Evolutionary conservation across 2,888 invertebrate genomes (phyloP), one percentile per base, ranked within the genome.

Genomic region (Dysmachus trigonus): DNA sequence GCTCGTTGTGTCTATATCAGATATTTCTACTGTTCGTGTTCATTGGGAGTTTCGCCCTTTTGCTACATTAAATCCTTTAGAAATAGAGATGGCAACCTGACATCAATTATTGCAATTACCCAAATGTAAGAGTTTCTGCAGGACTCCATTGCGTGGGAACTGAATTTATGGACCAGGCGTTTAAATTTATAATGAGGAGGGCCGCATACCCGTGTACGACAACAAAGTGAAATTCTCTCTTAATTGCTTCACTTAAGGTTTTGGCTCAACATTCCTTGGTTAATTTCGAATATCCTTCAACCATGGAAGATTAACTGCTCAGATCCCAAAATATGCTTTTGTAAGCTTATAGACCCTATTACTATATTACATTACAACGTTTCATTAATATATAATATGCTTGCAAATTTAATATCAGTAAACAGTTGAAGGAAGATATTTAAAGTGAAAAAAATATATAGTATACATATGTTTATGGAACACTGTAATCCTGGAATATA

Each of bases 51-150:
- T 35, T 35, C 47, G 47, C 22, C 22, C 47, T 76, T 77, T 77
- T 30, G 27, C 47, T 77, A 77, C 35, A 77, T 41, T 77, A 77
- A 77, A 77, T 77, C 77, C 35, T 77, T 77, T 47, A 27, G 22
- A 76, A 27, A 47, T 30, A 22, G 30, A 77, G 77, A 77, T 77
- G 30, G 27, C 77, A 77, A 35, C 22, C 47, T 51, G 27, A 77
- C 30, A 77, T 77, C 47, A 77, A 77, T 77, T 77, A 77, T 77
- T 77, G 77, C 77, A 77, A 77, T 77, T 77, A 51, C 27, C 77
- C 15, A 77, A 77, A 77, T 77, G 41, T 77, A 47, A 13, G 27
- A 10, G 47, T 77, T 47, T 27, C 47, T 77, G 27, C 15, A 47
- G n/a, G 27, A 27, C 77, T 30, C 22, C 5, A 8, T 41, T 77